Evolutionary conservation across 2,888 invertebrate species (phyloP).

Genomic region (Salpingus planirostris): DNA sequence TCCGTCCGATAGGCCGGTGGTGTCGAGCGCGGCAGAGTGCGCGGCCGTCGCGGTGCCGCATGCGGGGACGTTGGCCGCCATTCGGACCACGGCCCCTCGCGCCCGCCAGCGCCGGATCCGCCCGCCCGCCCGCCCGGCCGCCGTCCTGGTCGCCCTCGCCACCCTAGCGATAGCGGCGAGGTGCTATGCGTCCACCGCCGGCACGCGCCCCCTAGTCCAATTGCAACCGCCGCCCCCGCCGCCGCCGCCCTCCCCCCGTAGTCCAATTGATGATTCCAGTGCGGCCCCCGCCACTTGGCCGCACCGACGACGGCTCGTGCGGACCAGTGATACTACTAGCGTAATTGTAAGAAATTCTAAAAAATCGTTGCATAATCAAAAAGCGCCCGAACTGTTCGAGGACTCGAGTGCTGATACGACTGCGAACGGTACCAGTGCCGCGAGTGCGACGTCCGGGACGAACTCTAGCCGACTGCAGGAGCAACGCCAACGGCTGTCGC

Average conservation of each 20-base stretch:
- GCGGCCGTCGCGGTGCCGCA: slow-evolving; percentile 30
- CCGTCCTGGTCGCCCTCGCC: slow-evolving; percentile 32
- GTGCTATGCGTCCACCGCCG: slow-evolving; percentile 47
- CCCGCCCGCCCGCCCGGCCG: slow-evolving; percentile 32
- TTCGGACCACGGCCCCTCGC: slow-evolving; percentile 36
- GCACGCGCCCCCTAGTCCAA: slow-evolving; percentile 20
- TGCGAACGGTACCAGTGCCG: slow-evolving; percentile 19
- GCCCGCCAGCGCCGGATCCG: slow-evolving; percentile 25
- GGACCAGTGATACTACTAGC: slow-evolving; percentile 23
- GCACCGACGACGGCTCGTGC: not conserved
- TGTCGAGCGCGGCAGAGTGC: slow-evolving; percentile 25
- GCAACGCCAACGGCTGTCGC: not conserved
- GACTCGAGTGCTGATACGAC: too few species aligned
- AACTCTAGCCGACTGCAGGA: slow-evolving; percentile 18
- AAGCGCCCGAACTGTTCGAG: too few species aligned
- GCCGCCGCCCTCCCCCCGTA: slow-evolving; percentile 22
- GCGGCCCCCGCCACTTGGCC: slow-evolving; percentile 10
- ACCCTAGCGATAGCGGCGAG: slow-evolving; percentile 51
- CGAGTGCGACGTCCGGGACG: not conserved
- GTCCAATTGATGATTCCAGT: slow-evolving; percentile 33
- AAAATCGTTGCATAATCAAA: too few species aligned
- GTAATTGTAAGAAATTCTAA: slow-evolving; percentile 29
- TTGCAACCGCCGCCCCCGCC: slow-evolving; percentile 6
- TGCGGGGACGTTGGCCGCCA: slow-evolving; percentile 35
- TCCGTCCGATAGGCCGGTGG: slow-evolving; percentile 29